Evolutionary conservation across 2,888 invertebrate species (phyloP).

Genomic region (Podabrus alpinus): DNA sequence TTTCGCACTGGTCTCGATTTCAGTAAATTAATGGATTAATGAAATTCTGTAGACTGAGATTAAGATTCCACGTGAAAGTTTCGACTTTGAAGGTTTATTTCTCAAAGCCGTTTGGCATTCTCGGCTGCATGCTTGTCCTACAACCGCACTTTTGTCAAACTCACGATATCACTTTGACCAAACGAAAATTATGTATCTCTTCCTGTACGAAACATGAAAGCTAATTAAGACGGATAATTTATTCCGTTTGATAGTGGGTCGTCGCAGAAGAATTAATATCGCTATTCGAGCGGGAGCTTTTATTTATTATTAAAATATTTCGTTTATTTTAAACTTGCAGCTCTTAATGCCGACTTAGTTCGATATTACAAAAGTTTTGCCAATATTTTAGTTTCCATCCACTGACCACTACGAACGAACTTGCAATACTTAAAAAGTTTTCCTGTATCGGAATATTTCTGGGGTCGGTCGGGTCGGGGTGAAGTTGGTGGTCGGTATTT

Average conservation of each 20-base stretch:
- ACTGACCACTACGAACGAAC: not conserved
- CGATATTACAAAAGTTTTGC: not conserved
- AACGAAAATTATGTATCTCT: slow-evolving; percentile 17
- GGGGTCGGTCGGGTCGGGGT: not conserved
- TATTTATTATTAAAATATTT: not conserved
- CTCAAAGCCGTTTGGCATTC: slow-evolving; percentile 42
- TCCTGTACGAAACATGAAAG: slow-evolving; percentile 30
- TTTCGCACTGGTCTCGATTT: slow-evolving; percentile 14
- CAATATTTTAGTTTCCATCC: not conserved
- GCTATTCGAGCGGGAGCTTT: not conserved
- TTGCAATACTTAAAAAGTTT: not conserved
- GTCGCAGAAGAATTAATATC: not conserved
- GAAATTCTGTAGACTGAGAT: slow-evolving; percentile 45
- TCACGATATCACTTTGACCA: slow-evolving; percentile 22
- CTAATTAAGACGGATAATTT: slow-evolving; percentile 12
- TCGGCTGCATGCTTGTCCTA: slow-evolving; percentile 34
- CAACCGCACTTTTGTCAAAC: slow-evolving; percentile 18
- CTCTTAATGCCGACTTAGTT: not conserved
- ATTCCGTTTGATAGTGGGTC: not conserved
- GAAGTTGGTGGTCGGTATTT: not conserved
- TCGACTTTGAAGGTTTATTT: slow-evolving; percentile 44
- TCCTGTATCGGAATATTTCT: not conserved
- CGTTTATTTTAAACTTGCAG: not conserved
- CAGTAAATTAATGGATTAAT: slow-evolving; percentile 45
- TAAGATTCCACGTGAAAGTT: slow-evolving; percentile 44